Evolutionary conservation across 2,797 vertebrate genomes (phyloP), one percentile per base, ranked within the genome.

Genomic region (Molossus molossus): DNA sequence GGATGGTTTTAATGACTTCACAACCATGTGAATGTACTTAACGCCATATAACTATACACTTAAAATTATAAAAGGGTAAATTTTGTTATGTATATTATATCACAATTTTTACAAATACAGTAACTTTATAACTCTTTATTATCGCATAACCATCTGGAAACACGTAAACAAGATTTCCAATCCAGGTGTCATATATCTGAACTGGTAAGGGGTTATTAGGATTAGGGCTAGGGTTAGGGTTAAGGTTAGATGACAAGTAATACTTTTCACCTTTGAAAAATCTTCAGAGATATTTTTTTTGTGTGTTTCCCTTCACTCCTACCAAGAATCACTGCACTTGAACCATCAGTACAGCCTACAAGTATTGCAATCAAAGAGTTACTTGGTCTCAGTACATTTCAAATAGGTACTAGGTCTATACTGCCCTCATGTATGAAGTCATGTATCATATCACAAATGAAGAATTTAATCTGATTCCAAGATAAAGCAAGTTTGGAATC

Each of bases 341-440:
- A 88, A 65, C 20, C 45, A 18, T n/a, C 48, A 94, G 21, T 53
- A 40, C 1, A 80, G 4, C 1, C 4, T 12, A 64, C 21, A 1
- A 55, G 53, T 72, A 94, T 4, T 94, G 8, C 11, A 58, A 77
- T 76, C 40, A 90, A 65, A 94, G 33, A 93, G 48, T 80, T 88
- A 83, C 13, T 48, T 40, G 50, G 3, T 70, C n/a, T 92, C 40
- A 91, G 13, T 55, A 90, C 82, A 86, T 91, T 81, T 92, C 25
- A 80, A 65, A 18, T 50, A 33, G 25, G 10, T 9, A 77, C 12
- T 25, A 83, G 17, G 23, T 67, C n/a, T 91, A 80, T 27, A 72
- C 0, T 50, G 60, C 94, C 73, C 55, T 79, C 40, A 87, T 90
- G 13, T 58, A 80, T 81, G 1, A 84, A 80, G 89, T 76, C 33